Conservation (phyloP, 2,797 vertebrate genomes). For the Karalla daura region DNA sequence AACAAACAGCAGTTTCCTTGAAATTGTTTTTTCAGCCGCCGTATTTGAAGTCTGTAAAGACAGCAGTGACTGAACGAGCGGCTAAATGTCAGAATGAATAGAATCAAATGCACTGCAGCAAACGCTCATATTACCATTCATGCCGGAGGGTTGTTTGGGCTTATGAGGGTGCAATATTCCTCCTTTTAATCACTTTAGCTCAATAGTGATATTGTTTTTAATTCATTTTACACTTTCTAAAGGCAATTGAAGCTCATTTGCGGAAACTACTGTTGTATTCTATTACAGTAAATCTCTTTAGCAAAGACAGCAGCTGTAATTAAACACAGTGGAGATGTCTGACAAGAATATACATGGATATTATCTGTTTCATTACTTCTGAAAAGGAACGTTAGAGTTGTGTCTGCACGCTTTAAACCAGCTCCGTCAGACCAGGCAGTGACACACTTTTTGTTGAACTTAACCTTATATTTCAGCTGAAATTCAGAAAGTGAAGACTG, state of each 20-base stretch:
- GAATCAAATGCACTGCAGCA: slow-evolving; percentile 35
- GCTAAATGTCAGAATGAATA: slow-evolving; percentile 41
- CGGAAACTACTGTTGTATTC: slow-evolving; percentile 67
- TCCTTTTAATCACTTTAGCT: slow-evolving; percentile 79
- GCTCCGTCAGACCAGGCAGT: background rate
- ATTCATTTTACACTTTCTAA: slow-evolving; percentile 76
- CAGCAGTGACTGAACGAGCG: slow-evolving; percentile 28
- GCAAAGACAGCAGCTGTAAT: slow-evolving; percentile 64
- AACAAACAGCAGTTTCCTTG: slow-evolving; percentile 35
- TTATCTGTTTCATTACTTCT: background rate
- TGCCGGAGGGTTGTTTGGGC: slow-evolving; percentile 65
- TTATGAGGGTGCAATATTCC: slow-evolving; percentile 72
- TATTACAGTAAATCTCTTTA: slow-evolving; percentile 75
- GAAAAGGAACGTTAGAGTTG: background rate
- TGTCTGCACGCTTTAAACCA: background rate
- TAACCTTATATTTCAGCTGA: background rate
- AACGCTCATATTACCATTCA: slow-evolving; percentile 52
- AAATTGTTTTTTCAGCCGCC: slow-evolving; percentile 18
- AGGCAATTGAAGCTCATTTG: slow-evolving; percentile 76
- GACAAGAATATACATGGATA: slow-evolving; percentile 5
- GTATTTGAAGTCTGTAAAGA: slow-evolving; percentile 43
- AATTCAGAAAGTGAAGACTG: slow-evolving; percentile 13
- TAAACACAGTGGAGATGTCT: slow-evolving; percentile 34
- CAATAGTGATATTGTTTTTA: slow-evolving; percentile 77
- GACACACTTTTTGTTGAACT: background rate